Evolutionary conservation across 2,888 invertebrate genomes (phyloP).

Genomic region (Syrphus vitripennis): DNA sequence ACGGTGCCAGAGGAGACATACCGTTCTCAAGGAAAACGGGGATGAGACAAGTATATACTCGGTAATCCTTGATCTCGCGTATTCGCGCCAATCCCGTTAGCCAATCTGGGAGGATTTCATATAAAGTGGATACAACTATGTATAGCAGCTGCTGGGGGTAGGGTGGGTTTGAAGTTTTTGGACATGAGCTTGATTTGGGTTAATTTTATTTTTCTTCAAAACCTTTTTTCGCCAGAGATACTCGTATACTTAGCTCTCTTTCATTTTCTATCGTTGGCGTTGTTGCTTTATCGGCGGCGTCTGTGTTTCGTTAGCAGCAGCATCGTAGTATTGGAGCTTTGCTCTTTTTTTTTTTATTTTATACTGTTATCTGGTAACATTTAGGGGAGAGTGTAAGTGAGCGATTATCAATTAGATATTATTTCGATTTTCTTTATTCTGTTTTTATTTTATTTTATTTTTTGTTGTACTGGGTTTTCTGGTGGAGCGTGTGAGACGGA

Average conservation of each 20-base stretch:
- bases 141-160: background rate
- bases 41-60: conserved; percentile 40
- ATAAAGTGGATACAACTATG: background rate
- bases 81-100: conserved; percentile 67
- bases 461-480: background rate
- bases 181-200: background rate
- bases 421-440: conserved; percentile 57
- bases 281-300: too few species aligned
- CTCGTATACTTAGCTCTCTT: conserved; percentile 52
- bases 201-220: conserved; percentile 18
- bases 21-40: conserved; percentile 27
- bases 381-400: conserved; percentile 61
- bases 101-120: conserved; percentile 62
- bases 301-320: too few species aligned
- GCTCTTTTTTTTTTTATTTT: conserved; percentile 1
- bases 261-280: background rate
- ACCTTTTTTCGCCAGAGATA: background rate
- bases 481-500: conserved; percentile 69
- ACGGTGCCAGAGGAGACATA: conserved; percentile 39
- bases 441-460: conserved; percentile 2
- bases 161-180: background rate
- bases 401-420: conserved; percentile 68
- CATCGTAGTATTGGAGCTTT: background rate
- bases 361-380: conserved; percentile 5
- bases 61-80: conserved; percentile 69